phyloP scores from a whole-genome alignment of 2,113 vertebrate species.

The Catharus minimus region DNA sequence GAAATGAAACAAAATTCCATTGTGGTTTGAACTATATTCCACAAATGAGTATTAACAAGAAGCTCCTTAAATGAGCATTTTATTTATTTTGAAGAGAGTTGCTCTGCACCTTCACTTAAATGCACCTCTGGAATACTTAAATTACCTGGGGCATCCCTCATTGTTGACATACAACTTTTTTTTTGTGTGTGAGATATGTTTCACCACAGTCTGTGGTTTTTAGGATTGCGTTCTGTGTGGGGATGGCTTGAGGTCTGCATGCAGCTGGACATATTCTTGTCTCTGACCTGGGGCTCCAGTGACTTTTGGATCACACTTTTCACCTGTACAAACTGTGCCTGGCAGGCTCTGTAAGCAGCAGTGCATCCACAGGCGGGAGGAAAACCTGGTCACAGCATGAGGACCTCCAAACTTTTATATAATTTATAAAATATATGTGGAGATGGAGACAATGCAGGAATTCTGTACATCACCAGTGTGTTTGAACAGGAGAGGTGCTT shows the following conservation, averaged over 20 bases:
- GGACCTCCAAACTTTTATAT: background rate
- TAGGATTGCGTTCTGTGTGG: background rate
- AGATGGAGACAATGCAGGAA: background rate
- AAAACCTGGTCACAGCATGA: background rate
- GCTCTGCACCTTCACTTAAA: background rate
- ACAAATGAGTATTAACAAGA: background rate
- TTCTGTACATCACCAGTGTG: accelerated
- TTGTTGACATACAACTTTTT: background rate
- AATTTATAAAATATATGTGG: background rate
- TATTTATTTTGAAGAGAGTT: background rate
- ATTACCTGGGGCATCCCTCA: background rate
- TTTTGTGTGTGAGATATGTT: background rate
- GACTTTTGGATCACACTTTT: background rate
- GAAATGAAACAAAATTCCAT: background rate
- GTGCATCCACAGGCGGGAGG: background rate
- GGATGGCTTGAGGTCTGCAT: background rate
- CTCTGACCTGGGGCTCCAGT: background rate
- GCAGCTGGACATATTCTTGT: background rate
- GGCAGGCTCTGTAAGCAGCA: background rate
- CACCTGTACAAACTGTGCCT: background rate
- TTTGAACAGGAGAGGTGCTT: background rate
- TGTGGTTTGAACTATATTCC: background rate
- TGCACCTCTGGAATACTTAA: background rate
- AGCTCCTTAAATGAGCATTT: background rate
- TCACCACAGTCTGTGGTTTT: background rate